Conservation (phyloP, 2,113 vertebrate genomes). For the Calyptomena viridis region DNA sequence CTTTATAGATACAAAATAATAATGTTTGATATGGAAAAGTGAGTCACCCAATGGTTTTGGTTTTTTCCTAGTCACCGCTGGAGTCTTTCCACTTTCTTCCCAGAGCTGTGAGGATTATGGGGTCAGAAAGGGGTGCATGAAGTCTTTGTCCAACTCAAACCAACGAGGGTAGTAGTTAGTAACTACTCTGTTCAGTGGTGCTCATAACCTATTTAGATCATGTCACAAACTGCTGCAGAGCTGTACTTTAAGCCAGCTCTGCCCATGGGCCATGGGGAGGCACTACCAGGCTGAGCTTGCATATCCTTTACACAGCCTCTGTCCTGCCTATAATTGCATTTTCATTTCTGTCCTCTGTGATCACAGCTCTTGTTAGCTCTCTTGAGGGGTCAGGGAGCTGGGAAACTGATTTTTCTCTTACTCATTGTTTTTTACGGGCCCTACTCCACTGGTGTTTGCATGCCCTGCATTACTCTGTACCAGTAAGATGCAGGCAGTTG, state of each 20-base stretch:
- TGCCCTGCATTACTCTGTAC: not conserved
- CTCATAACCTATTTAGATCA: not conserved
- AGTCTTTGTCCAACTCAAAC: not conserved
- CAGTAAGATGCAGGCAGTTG: not conserved
- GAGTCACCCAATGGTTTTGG: not conserved
- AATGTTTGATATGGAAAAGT: conserved; percentile 15
- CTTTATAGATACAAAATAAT: conserved; percentile 12
- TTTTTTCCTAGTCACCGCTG: not conserved
- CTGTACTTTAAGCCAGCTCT: not conserved
- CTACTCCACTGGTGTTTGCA: not conserved
- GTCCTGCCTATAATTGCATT: not conserved
- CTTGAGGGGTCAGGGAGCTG: not conserved
- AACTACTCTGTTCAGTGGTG: not conserved
- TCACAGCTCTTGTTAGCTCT: not conserved
- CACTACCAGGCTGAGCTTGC: not conserved
- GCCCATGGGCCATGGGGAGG: not conserved
- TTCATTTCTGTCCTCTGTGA: not conserved
- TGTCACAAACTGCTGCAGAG: not conserved
- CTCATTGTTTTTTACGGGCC: not conserved
- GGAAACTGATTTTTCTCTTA: not conserved
- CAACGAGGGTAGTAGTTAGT: not conserved
- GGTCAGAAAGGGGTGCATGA: not conserved
- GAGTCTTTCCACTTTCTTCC: not conserved
- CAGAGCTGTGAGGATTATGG: not conserved
- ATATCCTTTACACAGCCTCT: not conserved